Conservation (phyloP, 2,113 vertebrate species). For the Dinomys branickii region DNA sequence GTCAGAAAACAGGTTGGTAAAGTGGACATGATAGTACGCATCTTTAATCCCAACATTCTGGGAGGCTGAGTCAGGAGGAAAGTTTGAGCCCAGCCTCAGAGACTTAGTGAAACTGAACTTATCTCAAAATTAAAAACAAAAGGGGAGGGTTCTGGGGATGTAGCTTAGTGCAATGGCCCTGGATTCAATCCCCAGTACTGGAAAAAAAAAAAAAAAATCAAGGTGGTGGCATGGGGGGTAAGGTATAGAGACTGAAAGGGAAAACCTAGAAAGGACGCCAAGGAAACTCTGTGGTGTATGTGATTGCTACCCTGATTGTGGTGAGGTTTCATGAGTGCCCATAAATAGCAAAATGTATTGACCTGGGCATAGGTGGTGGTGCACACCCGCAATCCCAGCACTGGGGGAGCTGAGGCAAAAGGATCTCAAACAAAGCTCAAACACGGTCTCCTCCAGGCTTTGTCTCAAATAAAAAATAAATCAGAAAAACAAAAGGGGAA, state of each 20-base stretch:
- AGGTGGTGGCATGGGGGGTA: background rate
- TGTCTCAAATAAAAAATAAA: background rate
- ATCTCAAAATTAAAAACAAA: background rate
- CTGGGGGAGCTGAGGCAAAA: background rate
- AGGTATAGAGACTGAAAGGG: background rate
- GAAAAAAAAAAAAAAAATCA: background rate
- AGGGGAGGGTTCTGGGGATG: background rate
- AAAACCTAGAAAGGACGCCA: background rate
- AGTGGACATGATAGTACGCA: background rate
- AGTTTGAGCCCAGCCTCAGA: background rate
- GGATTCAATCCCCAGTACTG: background rate
- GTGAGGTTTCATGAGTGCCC: background rate
- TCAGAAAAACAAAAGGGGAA: background rate
- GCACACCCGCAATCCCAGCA: background rate
- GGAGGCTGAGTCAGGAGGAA: background rate
- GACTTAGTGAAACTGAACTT: background rate
- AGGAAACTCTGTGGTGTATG: slow-evolving; percentile 1
- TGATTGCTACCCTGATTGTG: background rate
- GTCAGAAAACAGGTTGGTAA: background rate
- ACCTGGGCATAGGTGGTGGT: background rate
- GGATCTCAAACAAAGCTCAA: background rate
- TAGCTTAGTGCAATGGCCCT: background rate
- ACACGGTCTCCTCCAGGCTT: background rate
- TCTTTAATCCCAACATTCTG: background rate
- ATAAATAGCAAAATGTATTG: background rate